Percentiles rank a stretch among this genome's conserved stretches.
Evolutionary conservation across 2,888 invertebrate species (phyloP).

Genomic region (Zaprionus bogoriensis): DNA sequence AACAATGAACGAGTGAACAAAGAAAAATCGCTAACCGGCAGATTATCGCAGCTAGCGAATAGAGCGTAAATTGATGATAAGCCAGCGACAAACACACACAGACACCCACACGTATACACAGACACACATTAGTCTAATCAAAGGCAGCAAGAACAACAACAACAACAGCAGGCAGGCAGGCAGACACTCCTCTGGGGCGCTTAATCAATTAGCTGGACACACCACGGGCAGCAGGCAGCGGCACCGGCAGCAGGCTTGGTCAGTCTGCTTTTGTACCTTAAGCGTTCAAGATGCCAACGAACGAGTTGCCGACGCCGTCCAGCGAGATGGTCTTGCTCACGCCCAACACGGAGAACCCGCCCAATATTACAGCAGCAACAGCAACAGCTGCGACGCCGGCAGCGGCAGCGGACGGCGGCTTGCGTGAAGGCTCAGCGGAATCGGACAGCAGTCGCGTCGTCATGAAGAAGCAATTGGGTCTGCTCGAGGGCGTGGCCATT

Average conservation of each 20-base stretch:
- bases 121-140: constrained; percentile 30
- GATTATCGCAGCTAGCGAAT: constrained; percentile 26
- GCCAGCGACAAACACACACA: constrained; percentile 17
- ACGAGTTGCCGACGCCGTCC: constrained; percentile 77
- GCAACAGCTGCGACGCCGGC: constrained; percentile 46
- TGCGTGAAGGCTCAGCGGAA: constrained; percentile 68
- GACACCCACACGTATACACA: constrained; percentile 1
- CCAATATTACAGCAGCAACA: constrained; percentile 18
- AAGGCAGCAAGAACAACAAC: too few species aligned
- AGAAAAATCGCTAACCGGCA: constrained; percentile 53
- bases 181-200: constrained; percentile 39
- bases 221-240: constrained; percentile 3
- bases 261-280: constrained; percentile 38
- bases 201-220: constrained; percentile 71
- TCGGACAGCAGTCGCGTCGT: constrained; percentile 84
- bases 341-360: constrained; percentile 73
- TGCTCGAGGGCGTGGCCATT: constrained; percentile 95
- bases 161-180: constrained; percentile 21
- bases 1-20: constrained; percentile 57
- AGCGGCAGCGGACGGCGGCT: constrained; percentile 61
- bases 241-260: constrained; percentile 1
- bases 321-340: constrained; percentile 82
- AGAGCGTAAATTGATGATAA: constrained; percentile 47
- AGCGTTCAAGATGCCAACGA: constrained; percentile 62
- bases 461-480: constrained; percentile 94